Evolutionary conservation across 2,797 vertebrate species (phyloP), one percentile per base, ranked within the genome.

Genomic region (Cottoperca gobio): DNA sequence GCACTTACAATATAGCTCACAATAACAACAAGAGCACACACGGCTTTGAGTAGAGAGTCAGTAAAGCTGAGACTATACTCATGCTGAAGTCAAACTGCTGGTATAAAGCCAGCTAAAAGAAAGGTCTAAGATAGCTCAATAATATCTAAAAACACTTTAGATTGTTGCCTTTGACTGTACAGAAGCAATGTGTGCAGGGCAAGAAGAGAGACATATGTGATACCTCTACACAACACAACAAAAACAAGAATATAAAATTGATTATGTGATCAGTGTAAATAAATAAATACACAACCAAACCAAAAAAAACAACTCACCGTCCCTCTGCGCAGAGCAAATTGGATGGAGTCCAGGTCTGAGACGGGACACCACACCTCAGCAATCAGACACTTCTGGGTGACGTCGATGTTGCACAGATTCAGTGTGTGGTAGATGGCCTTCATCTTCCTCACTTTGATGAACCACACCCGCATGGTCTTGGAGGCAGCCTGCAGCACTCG

Each of bases 371-470:
- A 99, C 70, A 99, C 97, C 86, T 99, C 98, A 1, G 98, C 98
- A 4, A 99, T 99, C 88, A 99, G 94, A 91, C 98, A 99, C 89
- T 99, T 99, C 95, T 99, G 98, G 0, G 98, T 99, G 79, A 99
- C 97, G 0, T 99, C 98, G 0, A 99, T 99, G 90, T 99, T 99
- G 93, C 98, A 99, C 61, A 99, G 96, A 82, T 99, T 99, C 72
- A 99, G 94, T 0, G 98, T 99, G 73, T 99, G 98, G 94, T 99
- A 99, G 89, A 99, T 97, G 19, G 98, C 98, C 94, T 99, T 99
- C 98, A 99, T 99, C 94, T 99, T 99, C 86, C 97, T 89, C 62
- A 99, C 98, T 79, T 99, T 99, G 92, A 99, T 99, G 93, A 99
- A 99, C 98, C 98, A 99, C 16, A 99, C 97, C 0, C 98, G 92